Evolutionary conservation across 2,113 vertebrate species (phyloP), one percentile per base, ranked within the genome.

Genomic region (Porphyrio hochstetteri): DNA sequence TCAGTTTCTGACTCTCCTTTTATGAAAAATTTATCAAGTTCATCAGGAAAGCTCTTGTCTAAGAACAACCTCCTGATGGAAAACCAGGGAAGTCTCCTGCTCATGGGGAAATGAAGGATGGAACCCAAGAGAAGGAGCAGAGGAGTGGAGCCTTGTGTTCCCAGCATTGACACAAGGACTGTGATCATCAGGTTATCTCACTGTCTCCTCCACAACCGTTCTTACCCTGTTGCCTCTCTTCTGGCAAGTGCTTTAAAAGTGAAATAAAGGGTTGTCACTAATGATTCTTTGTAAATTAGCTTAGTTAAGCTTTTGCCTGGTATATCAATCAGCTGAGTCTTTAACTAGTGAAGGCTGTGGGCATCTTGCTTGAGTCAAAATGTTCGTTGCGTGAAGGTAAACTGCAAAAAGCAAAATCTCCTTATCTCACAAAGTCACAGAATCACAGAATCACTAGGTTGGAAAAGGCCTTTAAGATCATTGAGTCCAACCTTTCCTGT

Each of bases 81-180:
- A 92, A 90, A 68, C 10, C 5, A 48, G 55, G 24, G 1, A 17
- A 50, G 17, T 27, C 2, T 36, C 19, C 70, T 61, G 5, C 12
- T 64, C 40, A 5, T 27, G 38, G n/a, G 13, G 11, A n/a, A 13
- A 8, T 72, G 36, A 57, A 23, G 7, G 2, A 16, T 64, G 50
- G 60, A 86, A 75, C 10, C 10, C 13, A 31, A 19, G 10, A 5
- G 17, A 67, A 56, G 33, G 17, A 48, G 7, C 8, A 63, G 18
- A 35, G 36, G 16, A 81, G 10, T 2, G 0, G 2, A 82, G 5
- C 10, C 23, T 13, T 12, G 0, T 3, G 46, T 80, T 81, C 29
- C 36, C 33, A 33, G 23, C 10, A 3, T 8, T 60, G 38, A 38
- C 27, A 48, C 19, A 59, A 29, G 14, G 75, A 29, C 40, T 16